A percentile compares a stretch with the other conserved stretches of the same genome.
phyloP scores from a whole-genome alignment of 2,113 vertebrate species.

The Acrocephalus arundinaceus region DNA sequence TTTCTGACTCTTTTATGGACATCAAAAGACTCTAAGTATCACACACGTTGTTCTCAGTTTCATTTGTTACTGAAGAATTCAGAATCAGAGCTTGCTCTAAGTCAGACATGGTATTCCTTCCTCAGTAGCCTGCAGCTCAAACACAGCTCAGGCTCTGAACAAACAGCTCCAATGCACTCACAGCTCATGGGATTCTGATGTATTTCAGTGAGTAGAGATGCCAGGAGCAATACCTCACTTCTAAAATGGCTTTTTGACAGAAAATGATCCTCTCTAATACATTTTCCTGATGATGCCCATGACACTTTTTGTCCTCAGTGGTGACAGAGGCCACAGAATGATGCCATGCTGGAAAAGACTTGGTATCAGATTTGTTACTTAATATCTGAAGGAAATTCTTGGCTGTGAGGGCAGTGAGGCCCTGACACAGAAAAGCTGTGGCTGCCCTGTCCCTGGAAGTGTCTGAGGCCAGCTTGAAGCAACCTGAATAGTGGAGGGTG shows the following conservation, averaged over 20 bases:
- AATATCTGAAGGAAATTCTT: neutral
- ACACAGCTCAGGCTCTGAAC: neutral
- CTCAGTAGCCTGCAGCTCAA: neutral
- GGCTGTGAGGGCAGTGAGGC: neutral
- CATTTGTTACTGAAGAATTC: neutral
- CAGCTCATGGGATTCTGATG: neutral
- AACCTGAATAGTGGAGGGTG: neutral
- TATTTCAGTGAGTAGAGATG: neutral
- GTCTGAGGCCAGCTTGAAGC: neutral
- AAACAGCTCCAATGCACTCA: neutral
- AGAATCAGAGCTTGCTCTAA: neutral
- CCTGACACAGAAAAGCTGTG: neutral
- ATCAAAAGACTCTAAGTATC: neutral
- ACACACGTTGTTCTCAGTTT: neutral
- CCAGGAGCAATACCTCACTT: neutral
- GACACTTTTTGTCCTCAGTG: neutral
- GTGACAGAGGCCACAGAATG: neutral
- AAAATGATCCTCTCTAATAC: neutral
- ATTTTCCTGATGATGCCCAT: accelerated
- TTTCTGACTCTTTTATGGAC: neutral
- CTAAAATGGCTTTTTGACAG: neutral
- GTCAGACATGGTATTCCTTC: neutral
- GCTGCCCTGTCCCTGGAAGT: neutral
- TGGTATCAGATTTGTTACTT: accelerated
- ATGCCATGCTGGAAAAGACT: neutral